phyloP scores from a whole-genome alignment of 2,888 invertebrate genomes.

The Parnassius mnemosyne region DNA sequence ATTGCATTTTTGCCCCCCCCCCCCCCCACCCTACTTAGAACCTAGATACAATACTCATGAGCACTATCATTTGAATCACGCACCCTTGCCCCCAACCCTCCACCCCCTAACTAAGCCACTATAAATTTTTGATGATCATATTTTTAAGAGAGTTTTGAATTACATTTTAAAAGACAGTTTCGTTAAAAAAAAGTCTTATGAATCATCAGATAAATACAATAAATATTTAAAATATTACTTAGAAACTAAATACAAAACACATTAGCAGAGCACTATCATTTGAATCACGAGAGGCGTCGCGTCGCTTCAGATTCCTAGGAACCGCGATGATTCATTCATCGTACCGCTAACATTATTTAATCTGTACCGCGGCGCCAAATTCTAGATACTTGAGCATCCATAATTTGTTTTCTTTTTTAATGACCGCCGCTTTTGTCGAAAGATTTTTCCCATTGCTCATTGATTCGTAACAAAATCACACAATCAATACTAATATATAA shows the following conservation, averaged over 20 bases:
- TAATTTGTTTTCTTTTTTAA: slow-evolving; percentile 32
- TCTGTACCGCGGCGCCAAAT: slow-evolving; percentile 31
- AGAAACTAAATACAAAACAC: slow-evolving; percentile 4
- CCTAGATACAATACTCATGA: no score
- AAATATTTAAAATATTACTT: slow-evolving; percentile 11
- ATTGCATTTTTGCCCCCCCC: no score
- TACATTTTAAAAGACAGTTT: no score
- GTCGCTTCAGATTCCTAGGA: slow-evolving; percentile 35
- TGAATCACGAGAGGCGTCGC: slow-evolving; percentile 35
- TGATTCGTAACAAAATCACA: neutral
- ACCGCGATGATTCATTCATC: slow-evolving; percentile 30
- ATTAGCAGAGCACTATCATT: slow-evolving; percentile 27
- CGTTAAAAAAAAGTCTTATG: neutral
- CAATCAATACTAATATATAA: neutral
- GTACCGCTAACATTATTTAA: neutral
- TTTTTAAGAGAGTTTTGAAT: no score
- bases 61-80: no score
- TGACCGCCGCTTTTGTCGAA: neutral
- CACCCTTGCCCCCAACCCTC: no score
- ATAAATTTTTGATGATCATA: no score
- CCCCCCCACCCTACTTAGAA: no score
- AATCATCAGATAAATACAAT: slow-evolving; percentile 12
- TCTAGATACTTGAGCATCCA: slow-evolving; percentile 29
- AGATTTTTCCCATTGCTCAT: neutral
- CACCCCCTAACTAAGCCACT: no score